Conservation (phyloP, 2,797 vertebrate species). For the Myoxocephalus aenaeus region DNA sequence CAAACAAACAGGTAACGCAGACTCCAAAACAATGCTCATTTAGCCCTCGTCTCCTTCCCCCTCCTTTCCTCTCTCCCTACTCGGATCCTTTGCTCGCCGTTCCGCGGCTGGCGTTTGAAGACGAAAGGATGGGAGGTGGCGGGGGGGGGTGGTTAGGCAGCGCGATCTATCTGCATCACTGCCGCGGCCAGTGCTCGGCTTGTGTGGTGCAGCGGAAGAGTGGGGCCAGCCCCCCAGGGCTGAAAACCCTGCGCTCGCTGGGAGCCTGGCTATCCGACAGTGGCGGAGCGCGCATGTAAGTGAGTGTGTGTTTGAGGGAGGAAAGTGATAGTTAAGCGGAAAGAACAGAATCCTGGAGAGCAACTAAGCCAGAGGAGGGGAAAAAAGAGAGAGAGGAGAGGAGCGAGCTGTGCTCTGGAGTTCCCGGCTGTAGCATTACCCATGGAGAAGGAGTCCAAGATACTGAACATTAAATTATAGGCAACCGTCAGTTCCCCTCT, state of each 20-base stretch:
- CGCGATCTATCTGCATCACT: slow-evolving; percentile 91
- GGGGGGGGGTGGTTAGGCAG: slow-evolving; percentile 53
- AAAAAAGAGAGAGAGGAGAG: slow-evolving; percentile 42
- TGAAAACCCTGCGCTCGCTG: slow-evolving; percentile 80
- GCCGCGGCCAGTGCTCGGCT: slow-evolving; percentile 78
- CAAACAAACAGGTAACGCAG: slow-evolving; percentile 62
- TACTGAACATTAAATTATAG: slow-evolving; percentile 95
- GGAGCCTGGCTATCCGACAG: slow-evolving; percentile 65
- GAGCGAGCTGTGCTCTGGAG: slow-evolving; percentile 13
- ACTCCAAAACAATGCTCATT: slow-evolving; percentile 73
- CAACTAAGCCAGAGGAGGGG: slow-evolving; percentile 59
- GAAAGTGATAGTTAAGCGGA: slow-evolving; percentile 58
- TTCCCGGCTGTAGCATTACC: slow-evolving; percentile 86
- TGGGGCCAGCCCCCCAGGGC: slow-evolving; percentile 80
- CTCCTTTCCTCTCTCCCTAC: slow-evolving; percentile 60
- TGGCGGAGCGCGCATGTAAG: slow-evolving; percentile 10
- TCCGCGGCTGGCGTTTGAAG: slow-evolving; percentile 60
- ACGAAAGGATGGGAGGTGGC: slow-evolving; percentile 16
- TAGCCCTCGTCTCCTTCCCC: slow-evolving; percentile 64
- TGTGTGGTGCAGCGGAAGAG: slow-evolving; percentile 87
- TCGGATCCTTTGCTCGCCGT: slow-evolving; percentile 58
- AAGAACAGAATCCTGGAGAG: slow-evolving; percentile 66
- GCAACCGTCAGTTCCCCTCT: slow-evolving; percentile 91
- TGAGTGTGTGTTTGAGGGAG: slow-evolving; percentile 23
- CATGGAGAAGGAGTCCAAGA: slow-evolving; percentile 91